A percentile compares a stretch with the other conserved stretches of the same genome.
Evolutionary conservation across 53 echinoderm and acorn worm genomes (phyloP).

Genomic region (Echinometra lucunter): DNA sequence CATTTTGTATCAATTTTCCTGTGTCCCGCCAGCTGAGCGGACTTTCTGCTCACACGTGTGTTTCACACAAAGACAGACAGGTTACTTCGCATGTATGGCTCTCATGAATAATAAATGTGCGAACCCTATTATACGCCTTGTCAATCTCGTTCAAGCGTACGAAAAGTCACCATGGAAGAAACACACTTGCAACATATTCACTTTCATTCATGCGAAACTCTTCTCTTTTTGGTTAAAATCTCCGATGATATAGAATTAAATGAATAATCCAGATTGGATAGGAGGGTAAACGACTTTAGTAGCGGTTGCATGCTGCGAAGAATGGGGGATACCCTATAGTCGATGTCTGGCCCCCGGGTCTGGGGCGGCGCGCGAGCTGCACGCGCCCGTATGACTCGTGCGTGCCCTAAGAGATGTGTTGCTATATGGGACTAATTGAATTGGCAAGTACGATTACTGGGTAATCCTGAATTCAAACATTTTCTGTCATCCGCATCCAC

Average conservation of each 20-base stretch:
- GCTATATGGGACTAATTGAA: constrained; percentile 67
- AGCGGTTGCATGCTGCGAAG: constrained; percentile 16
- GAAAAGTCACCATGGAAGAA: constrained; percentile 37
- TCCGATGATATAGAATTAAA: constrained; percentile 29
- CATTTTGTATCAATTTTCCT: constrained; percentile 22
- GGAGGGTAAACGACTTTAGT: constrained; percentile 12
- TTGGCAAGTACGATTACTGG: constrained; percentile 67
- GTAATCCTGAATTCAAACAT: constrained; percentile 72
- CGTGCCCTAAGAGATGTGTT: constrained; percentile 46
- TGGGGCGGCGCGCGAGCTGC: constrained; percentile 42
- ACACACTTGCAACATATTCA: constrained; percentile 64
- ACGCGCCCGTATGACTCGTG: constrained; percentile 32
- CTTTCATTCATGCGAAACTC: constrained; percentile 38
- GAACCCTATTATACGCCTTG: constrained; percentile 49
- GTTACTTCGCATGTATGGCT: constrained; percentile 22
- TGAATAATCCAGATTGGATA: constrained; percentile 27
- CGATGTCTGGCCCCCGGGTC: constrained; percentile 49
- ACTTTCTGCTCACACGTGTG: constrained; percentile 48
- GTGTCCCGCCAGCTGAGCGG: constrained; percentile 36
- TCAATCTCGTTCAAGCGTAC: constrained; percentile 24
- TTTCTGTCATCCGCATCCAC: constrained; percentile 69
- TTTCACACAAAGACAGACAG: constrained; percentile 46
- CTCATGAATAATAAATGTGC: constrained; percentile 55
- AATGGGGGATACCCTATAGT: constrained; percentile 24
- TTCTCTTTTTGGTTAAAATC: constrained; percentile 7